Evolutionary conservation across 2,797 vertebrate species (phyloP).

Genomic region (Okamejei kenojei): DNA sequence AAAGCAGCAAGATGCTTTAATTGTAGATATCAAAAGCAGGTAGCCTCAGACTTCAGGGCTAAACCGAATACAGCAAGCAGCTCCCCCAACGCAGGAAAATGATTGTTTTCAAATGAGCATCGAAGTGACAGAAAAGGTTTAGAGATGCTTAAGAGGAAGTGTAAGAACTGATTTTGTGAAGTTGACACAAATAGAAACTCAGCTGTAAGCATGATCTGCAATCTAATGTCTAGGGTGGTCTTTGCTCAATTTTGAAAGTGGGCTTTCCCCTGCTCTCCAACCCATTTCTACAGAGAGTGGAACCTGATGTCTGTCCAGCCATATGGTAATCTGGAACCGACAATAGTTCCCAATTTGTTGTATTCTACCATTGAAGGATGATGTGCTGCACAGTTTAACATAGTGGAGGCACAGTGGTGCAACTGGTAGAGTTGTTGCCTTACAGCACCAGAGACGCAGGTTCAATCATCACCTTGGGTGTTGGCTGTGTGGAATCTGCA

Average conservation of each 20-base stretch:
- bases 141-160: not conserved
- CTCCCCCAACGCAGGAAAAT: no score
- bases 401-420: no score
- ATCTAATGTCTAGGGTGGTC: not conserved
- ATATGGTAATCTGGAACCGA: not conserved
- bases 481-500: no score
- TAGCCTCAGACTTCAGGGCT: no score
- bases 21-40: no score
- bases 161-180: not conserved
- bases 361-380: no score
- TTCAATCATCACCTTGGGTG: no score
- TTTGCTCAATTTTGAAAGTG: not conserved
- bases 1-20: no score
- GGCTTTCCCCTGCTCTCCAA: not conserved
- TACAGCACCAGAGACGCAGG: no score
- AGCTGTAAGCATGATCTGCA: not conserved
- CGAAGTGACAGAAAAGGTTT: not conserved
- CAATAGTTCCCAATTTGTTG: not conserved
- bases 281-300: not conserved
- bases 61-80: no score
- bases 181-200: not conserved
- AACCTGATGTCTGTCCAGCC: not conserved
- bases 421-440: no score
- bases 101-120: not conserved
- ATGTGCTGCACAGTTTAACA: no score